Base-by-base conservation (phyloP, 1,140 invertebrate species). In the Eciton burchellii region DNA sequence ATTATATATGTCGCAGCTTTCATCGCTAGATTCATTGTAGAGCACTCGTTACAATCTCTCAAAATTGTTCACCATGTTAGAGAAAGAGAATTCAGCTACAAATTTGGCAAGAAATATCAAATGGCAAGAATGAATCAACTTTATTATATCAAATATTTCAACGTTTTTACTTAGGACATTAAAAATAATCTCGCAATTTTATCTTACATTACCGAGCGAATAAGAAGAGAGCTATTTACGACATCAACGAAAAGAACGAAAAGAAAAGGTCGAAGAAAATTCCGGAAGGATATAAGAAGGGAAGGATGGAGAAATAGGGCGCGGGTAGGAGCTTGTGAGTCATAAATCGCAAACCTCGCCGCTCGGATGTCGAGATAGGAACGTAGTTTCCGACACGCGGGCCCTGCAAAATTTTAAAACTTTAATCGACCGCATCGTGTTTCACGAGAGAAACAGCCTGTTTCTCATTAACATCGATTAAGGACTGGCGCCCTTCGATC, bases 331-430 rank as follows among this genome's bases (percentile, higher is more conserved):
- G 89, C 90, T 86, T 86, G 83, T 56, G 86, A 91, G 91, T 91
- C 87, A 92, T 93, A 93, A 93, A 93, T 93, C 92, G 90, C 89
- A 88, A 84, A 91, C 88, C 90, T 92, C 89, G 90, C 85, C 81
- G 90, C 87, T 85, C 83, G 89, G 87, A 92, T 86, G 88, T 88
- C 83, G 89, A 90, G 91, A 92, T 93, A 93, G 90, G 89, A 90
- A 88, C 76, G 89, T 87, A 89, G 86, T 90, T 92, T 91, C 90
- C 89, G 89, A 88, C 85, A 89, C 84, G 89, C 83, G 85, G 87
- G 81, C 82, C 86, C 82, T 85, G 60, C 76, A 35, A 86, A 57
- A 66, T 81, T 81, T 84, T 77, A 74, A 88, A 49, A 70, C 68
- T 57, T 88, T 87, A 76, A 87, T 88, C 83, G 76, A 43, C 24